Percentiles rank a stretch among this genome's conserved stretches.
These are phyloP conservation scores for Ceryle rudis DNA, from an alignment of 2,797 vertebrate species.

Conservation along the genomic window DNA sequence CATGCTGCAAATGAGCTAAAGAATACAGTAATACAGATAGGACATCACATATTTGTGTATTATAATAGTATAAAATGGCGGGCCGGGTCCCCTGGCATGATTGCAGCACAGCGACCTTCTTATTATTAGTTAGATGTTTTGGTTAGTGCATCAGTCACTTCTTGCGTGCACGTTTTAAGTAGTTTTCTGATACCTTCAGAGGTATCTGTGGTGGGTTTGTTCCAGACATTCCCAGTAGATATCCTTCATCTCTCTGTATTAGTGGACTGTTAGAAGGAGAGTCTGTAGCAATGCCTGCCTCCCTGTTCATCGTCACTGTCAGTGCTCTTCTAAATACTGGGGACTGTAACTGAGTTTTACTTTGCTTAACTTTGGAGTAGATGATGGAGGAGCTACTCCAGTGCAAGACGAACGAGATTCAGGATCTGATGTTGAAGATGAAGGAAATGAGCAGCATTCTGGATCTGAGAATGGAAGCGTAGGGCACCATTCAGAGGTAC, in stretches of 20 bases:
- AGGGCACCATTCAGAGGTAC: conserved; percentile 88
- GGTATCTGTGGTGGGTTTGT: background rate
- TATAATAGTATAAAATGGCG: too few species aligned
- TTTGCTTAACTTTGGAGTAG: conserved; percentile 75
- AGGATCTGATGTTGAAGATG: conserved; percentile 89
- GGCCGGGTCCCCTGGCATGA: background rate
- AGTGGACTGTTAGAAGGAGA: background rate
- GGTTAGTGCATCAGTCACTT: too few species aligned
- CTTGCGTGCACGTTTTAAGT: accelerated
- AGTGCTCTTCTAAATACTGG: background rate
- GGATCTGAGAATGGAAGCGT: conserved; percentile 83
- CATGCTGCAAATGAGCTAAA: too few species aligned
- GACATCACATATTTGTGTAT: too few species aligned
- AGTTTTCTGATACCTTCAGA: background rate
- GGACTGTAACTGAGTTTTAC: background rate
- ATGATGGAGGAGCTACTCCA: conserved; percentile 95
- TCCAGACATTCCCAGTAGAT: too few species aligned
- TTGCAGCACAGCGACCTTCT: background rate
- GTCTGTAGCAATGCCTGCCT: background rate
- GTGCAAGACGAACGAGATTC: conserved; percentile 93
- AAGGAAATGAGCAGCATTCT: conserved; percentile 80
- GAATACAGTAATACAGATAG: too few species aligned
- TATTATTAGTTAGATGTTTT: too few species aligned
- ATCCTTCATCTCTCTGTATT: accelerated
- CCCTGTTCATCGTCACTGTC: background rate